Evolutionary conservation across 2,888 invertebrate species (phyloP).

Genomic region (Hedya salicella): DNA sequence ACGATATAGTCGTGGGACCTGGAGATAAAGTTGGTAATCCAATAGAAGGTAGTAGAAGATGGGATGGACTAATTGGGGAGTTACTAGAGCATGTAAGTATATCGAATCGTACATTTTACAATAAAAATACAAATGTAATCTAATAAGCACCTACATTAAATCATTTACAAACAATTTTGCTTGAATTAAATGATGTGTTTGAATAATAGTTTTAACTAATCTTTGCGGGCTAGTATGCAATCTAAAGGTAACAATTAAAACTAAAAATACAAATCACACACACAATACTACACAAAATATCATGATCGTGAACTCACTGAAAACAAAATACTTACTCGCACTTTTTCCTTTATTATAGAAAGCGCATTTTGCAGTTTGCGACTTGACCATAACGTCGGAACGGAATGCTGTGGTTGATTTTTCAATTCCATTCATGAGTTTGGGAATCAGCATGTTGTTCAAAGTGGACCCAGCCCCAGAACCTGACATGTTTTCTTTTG

Average conservation of each 20-base stretch:
- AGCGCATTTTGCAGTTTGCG: slow-evolving; percentile 81
- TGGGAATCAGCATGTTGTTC: slow-evolving; percentile 95
- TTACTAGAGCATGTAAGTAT: slow-evolving; percentile 88
- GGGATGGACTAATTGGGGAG: slow-evolving; percentile 91
- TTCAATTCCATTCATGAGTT: slow-evolving; percentile 98
- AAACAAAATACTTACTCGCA: neutral
- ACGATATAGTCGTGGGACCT: slow-evolving; percentile 87
- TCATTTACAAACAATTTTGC: too few relatives aligned
- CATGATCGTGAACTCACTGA: neutral
- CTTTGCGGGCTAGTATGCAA: too few relatives aligned
- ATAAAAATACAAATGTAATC: too few relatives aligned
- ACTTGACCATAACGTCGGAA: slow-evolving; percentile 96
- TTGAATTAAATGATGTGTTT: too few relatives aligned
- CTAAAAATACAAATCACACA: too few relatives aligned
- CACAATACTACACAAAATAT: too few relatives aligned
- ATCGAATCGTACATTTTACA: slow-evolving; percentile 26
- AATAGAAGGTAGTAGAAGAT: slow-evolving; percentile 87
- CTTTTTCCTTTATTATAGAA: slow-evolving; percentile 83
- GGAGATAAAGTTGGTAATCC: slow-evolving; percentile 88
- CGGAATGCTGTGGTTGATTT: slow-evolving; percentile 95
- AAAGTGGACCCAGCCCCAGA: slow-evolving; percentile 90
- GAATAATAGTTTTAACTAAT: too few relatives aligned
- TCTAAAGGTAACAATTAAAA: too few relatives aligned
- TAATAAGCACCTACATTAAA: too few relatives aligned
- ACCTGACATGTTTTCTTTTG: slow-evolving; percentile 95